Conservation (phyloP, 2,797 vertebrate genomes). For the Parauchenoglanis punctatus region DNA sequence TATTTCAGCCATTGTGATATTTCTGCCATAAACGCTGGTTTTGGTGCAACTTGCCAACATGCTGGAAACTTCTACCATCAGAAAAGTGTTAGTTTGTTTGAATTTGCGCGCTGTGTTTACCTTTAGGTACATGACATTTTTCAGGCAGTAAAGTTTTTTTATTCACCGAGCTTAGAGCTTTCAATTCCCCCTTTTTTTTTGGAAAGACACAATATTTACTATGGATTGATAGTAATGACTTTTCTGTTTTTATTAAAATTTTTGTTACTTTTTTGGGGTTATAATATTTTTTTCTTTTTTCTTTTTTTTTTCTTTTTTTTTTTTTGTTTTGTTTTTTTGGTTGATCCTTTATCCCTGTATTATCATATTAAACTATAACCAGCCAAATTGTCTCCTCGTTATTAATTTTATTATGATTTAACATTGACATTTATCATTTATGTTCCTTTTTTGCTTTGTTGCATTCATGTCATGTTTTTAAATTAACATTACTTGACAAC, state of each 20-base stretch:
- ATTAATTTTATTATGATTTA: conserved; percentile 58
- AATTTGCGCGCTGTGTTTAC: conserved; percentile 28
- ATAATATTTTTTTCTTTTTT: conserved; percentile 70
- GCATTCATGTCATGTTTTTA: conserved; percentile 55
- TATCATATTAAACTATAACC: conserved; percentile 97
- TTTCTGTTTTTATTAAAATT: conserved; percentile 88
- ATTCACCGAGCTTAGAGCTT: conserved; percentile 76
- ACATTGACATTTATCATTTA: conserved; percentile 81
- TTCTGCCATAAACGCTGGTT: conserved; percentile 9
- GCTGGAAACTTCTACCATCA: not conserved
- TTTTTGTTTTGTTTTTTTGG: conserved; percentile 81
- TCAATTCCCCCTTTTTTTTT: conserved; percentile 74
- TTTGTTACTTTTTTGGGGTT: conserved; percentile 81
- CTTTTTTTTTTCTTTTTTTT: conserved; percentile 82
- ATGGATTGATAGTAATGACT: conserved; percentile 92
- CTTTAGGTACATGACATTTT: conserved; percentile 22
- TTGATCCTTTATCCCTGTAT: conserved; percentile 90
- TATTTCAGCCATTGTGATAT: not conserved
- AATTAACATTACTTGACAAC: conserved; percentile 18
- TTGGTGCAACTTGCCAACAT: not conserved
- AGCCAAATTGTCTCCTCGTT: conserved; percentile 86
- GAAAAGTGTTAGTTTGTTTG: not conserved
- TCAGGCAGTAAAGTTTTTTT: conserved; percentile 2
- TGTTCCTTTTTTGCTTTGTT: not conserved
- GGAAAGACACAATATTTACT: conserved; percentile 91